Base-by-base conservation (phyloP, 2,113 vertebrate species). In the Corydoras maculifer region DNA sequence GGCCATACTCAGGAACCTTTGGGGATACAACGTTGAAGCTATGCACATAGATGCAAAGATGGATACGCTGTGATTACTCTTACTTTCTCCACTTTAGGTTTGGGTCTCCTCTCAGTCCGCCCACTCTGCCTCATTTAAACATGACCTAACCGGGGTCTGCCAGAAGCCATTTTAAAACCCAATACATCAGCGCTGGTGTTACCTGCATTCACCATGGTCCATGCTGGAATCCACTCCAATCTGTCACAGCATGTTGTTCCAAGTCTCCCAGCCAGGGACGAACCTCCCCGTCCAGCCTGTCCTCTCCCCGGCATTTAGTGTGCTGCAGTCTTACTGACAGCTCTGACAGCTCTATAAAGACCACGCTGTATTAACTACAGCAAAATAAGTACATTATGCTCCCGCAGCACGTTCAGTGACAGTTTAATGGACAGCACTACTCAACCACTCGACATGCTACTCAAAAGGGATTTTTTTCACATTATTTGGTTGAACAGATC, bases 341-440 rank as follows among this genome's bases (percentile, higher is more conserved):
- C 49, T 72, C 57, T 69, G 75, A 66, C 69, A 73, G 75, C 61
- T 69, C 64, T 29, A 62, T 65, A 75, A 68, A 77, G 73, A 75
- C 58, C 14, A 59, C 51, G 57, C 77, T 68, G 53, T 60, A 63
- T 64, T 61, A 75, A 63, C 74, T 32, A 50, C 68, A 68, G 59
- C 64, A 62, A 66, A 50, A 63, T 61, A 55, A 62, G 61, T 60
- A 3, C 35, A 58, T 72, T 72, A 65, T 32, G 29, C 69, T 58
- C 65, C 31, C 62, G 13, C 66, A 69, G 58, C 48, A 53, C 55
- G n/a, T 32, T 29, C 12, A 49, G 29, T 61, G 60, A 78, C 53
- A 68, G 48, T 54, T 72, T 63, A 64, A 63, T 72, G 30, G 55
- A 72, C 64, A 62, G 64, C 57, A 10, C 48, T 65, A 35, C 63